Evolutionary conservation across 2,888 invertebrate genomes (phyloP), one percentile per base, ranked within the genome.

Genomic region (Microplitis deprimator): DNA sequence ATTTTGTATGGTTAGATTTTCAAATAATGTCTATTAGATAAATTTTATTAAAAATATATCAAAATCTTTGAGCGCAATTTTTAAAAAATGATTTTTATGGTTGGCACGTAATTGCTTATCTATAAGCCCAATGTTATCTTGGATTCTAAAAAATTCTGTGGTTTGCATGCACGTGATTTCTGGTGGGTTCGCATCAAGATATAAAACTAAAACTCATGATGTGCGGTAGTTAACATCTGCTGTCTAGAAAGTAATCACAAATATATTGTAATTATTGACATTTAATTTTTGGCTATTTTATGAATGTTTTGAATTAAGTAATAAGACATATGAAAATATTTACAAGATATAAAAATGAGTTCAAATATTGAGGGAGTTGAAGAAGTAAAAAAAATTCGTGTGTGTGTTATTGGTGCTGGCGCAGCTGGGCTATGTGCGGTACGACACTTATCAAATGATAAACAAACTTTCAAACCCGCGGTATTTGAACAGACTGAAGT

Each of bases 371-470:
- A 74, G 60, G 7, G 5, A 41, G 5, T 5, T 0, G 60, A 16
- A 62, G 60, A 16, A 62, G 10, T n/a, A 10, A 16, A 62, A 61
- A 79, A 72, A 76, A 71, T 89, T 87, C 89, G 90, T 77, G 91
- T 93, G 0, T 93, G 92, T 84, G 92, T 96, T 62, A 92, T 96
- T 68, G 96, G 96, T 0, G 94, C 94, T 0, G 96, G 96, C 0
- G 94, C 94, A 39, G 93, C 94, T 0, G 96, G 96, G 0, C 89
- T 96, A 13, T 93, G 92, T 68, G 92, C 94, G 0, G 91, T 93
- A 0, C 91, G 93, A 38, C 93, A 94, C 85, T 90, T 94, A 78
- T 90, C 92, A 80, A 90, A 91, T 81, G 90, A 91, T 83, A 84
- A 86, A 5, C 89, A 89, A 0, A 89, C 89, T 64, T 90, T 91